A percentile compares a stretch with the other conserved stretches of the same genome.
Conservation (phyloP, 2,797 vertebrate genomes). For the Sparidentex hasta region DNA sequence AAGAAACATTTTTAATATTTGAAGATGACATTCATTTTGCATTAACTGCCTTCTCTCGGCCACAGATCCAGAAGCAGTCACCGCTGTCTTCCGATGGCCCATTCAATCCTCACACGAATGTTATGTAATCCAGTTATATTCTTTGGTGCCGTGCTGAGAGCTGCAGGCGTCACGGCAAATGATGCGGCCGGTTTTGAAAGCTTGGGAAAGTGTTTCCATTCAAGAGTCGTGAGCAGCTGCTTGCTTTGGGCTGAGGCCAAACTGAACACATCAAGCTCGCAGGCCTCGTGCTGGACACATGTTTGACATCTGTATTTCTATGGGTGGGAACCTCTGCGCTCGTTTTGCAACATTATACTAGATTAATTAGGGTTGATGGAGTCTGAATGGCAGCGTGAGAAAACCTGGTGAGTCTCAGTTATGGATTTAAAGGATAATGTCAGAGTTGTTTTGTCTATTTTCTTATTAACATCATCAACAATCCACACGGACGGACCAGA, state of each 20-base stretch:
- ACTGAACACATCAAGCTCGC: constrained; percentile 1
- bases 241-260: constrained; percentile 8
- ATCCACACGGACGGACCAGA: background rate
- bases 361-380: background rate
- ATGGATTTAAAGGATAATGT: background rate
- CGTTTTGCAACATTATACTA: background rate
- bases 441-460: background rate
- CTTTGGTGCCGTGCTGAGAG: constrained; percentile 1
- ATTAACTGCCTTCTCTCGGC: background rate
- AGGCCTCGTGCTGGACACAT: background rate
- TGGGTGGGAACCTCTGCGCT: background rate
- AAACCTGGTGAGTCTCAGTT: background rate
- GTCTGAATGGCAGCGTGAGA: background rate
- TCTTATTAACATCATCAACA: background rate
- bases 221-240: background rate
- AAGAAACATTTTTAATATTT: background rate
- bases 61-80: background rate
- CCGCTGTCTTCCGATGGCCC: background rate
- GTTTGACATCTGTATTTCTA: constrained; percentile 17
- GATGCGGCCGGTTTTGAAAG: background rate
- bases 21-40: background rate
- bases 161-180: background rate
- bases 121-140: constrained; percentile 2
- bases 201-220: constrained; percentile 3
- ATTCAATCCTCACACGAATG: constrained; percentile 1